Conservation (phyloP, 2,888 invertebrate genomes). For the Blera fallax region DNA sequence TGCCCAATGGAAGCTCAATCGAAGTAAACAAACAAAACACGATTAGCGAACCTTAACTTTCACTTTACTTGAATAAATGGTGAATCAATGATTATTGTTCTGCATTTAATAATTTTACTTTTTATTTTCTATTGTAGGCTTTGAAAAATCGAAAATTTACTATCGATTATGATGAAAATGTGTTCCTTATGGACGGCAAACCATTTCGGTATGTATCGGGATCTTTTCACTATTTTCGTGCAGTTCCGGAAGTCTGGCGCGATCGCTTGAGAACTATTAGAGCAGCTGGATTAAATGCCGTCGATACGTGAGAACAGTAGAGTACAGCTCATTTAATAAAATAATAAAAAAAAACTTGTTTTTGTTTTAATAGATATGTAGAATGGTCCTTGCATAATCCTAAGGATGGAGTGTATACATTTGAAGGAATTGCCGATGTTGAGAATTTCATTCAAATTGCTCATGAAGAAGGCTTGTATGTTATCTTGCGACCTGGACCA, state of each 20-base stretch:
- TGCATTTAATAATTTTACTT: too few relatives aligned
- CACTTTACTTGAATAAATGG: background rate
- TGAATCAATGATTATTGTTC: background rate
- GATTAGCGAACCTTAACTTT: background rate
- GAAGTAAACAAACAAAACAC: background rate
- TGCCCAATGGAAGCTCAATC: background rate
- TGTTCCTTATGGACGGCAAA: conserved; percentile 87
- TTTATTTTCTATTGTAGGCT: conserved; percentile 15
- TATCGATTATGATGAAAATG: conserved; percentile 84
- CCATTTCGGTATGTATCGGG: conserved; percentile 89
- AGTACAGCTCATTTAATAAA: background rate
- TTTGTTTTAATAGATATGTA: conserved; percentile 84
- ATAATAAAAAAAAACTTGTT: background rate
- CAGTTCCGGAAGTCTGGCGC: conserved; percentile 90
- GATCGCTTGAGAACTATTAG: conserved; percentile 89
- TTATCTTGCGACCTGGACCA: conserved; percentile 92
- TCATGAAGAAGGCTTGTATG: conserved; percentile 89
- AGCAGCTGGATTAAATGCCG: conserved; percentile 92
- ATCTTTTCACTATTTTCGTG: conserved; percentile 93
- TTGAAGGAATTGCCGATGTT: conserved; percentile 87
- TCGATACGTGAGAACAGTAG: conserved; percentile 87
- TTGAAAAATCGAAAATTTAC: conserved; percentile 77
- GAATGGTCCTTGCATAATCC: conserved; percentile 95
- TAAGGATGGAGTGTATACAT: conserved; percentile 86
- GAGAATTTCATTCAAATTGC: conserved; percentile 88